phyloP scores from a whole-genome alignment of 2,797 vertebrate species.

The Manis crassicaudata region DNA sequence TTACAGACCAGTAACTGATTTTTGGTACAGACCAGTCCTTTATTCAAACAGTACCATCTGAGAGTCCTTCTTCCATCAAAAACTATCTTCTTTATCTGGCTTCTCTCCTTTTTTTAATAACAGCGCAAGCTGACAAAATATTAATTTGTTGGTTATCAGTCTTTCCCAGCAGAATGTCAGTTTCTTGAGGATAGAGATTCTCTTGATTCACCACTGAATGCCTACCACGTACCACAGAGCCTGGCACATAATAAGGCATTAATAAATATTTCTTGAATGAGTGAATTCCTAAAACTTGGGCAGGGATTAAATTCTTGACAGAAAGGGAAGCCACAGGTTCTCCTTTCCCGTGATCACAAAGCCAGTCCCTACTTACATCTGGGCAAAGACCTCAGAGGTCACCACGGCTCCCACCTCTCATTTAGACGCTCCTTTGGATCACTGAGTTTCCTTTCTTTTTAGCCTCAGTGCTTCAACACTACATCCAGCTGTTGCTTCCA shows the following conservation, averaged over 20 bases:
- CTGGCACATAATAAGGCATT: neutral
- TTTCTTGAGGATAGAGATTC: neutral
- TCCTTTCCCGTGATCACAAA: neutral
- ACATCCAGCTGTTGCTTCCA: constrained; percentile 50
- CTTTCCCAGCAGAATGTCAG: constrained; percentile 15
- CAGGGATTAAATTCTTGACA: neutral
- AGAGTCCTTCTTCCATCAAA: neutral
- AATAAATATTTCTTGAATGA: constrained; percentile 37
- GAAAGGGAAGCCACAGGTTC: neutral
- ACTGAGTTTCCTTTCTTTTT: constrained; percentile 40
- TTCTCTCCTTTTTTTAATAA: neutral
- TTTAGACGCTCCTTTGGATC: neutral
- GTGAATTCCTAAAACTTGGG: constrained; percentile 25
- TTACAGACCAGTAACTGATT: neutral
- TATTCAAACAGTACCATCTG: neutral
- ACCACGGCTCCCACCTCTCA: neutral
- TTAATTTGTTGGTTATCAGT: constrained; percentile 4
- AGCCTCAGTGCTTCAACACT: constrained; percentile 6
- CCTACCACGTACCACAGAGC: neutral
- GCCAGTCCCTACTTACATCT: constrained; percentile 37
- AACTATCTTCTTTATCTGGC: neutral
- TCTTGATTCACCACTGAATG: neutral
- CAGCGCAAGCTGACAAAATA: neutral
- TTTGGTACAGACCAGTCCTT: constrained; percentile 33
- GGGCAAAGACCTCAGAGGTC: constrained; percentile 7